Percentiles rank a stretch among this genome's conserved stretches.
phyloP scores from a whole-genome alignment of 2,113 vertebrate genomes.

The Athene noctua region DNA sequence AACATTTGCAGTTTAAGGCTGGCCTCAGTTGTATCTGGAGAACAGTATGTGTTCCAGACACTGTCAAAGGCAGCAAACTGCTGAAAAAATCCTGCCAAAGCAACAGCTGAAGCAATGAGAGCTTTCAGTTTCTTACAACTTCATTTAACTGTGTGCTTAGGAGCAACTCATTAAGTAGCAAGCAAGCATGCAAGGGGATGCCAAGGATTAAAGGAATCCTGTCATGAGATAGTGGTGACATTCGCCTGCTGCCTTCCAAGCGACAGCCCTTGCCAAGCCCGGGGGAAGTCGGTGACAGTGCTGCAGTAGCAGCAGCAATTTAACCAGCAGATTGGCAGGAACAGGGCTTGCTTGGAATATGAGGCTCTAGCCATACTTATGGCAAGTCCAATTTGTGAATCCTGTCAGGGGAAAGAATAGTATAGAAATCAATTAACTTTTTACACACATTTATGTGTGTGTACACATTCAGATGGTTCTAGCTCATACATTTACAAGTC shows the following conservation, averaged over 20 bases:
- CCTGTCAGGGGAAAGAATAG: not conserved
- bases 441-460: not conserved
- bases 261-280: not conserved
- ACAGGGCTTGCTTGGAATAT: not conserved
- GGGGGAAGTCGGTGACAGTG: not conserved
- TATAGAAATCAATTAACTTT: not conserved
- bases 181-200: slow-evolving; percentile 28
- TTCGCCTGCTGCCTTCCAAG: slow-evolving; percentile 50
- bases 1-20: not conserved
- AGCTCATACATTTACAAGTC: not conserved
- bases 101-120: slow-evolving; percentile 38
- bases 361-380: not conserved
- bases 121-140: slow-evolving; percentile 48
- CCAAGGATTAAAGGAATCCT: slow-evolving; percentile 60
- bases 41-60: slow-evolving; percentile 5
- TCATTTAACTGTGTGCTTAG: slow-evolving; percentile 36
- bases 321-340: slow-evolving; percentile 16
- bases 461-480: not conserved
- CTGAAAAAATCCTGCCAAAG: slow-evolving; percentile 33
- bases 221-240: slow-evolving; percentile 27
- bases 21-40: not conserved
- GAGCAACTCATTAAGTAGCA: slow-evolving; percentile 64
- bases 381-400: not conserved
- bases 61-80: slow-evolving; percentile 33
- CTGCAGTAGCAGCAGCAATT: not conserved